phyloP scores from a whole-genome alignment of 2,113 vertebrate genomes.

The Labrus mixtus region DNA sequence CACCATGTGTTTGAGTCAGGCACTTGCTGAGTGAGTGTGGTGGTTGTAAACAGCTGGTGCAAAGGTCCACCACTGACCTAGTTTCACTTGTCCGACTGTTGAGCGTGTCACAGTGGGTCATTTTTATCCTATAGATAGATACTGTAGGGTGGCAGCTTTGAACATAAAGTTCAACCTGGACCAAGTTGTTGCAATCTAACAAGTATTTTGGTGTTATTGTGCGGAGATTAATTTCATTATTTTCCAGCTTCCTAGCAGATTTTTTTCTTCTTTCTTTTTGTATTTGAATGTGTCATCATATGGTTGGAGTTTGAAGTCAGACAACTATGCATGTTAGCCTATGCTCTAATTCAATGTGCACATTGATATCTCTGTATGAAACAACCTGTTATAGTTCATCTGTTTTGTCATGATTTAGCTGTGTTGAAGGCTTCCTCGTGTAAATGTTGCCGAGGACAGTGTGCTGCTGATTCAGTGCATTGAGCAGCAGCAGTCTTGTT shows the following conservation, averaged over 20 bases:
- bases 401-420: background rate
- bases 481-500: slow-evolving; percentile 41
- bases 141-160: background rate
- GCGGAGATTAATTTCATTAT: too few relatives aligned
- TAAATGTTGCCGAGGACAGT: background rate
- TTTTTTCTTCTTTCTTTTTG: background rate
- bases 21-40: background rate
- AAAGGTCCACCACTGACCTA: slow-evolving; percentile 59
- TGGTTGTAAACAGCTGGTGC: slow-evolving; percentile 55
- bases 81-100: slow-evolving; percentile 26
- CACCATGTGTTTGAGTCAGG: slow-evolving; percentile 6
- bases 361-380: background rate
- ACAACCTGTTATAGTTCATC: slow-evolving; percentile 5
- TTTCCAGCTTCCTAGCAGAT: background rate
- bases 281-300: too few relatives aligned
- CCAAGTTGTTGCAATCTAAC: background rate
- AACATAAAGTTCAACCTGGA: background rate
- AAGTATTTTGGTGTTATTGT: background rate
- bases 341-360: background rate
- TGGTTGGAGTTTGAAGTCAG: background rate
- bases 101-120: background rate
- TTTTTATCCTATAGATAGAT: background rate
- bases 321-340: background rate
- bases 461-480: slow-evolving; percentile 35
- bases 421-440: slow-evolving; percentile 3